Conservation (phyloP, 2,888 invertebrate species). For the Tetanocera ferruginea region DNA sequence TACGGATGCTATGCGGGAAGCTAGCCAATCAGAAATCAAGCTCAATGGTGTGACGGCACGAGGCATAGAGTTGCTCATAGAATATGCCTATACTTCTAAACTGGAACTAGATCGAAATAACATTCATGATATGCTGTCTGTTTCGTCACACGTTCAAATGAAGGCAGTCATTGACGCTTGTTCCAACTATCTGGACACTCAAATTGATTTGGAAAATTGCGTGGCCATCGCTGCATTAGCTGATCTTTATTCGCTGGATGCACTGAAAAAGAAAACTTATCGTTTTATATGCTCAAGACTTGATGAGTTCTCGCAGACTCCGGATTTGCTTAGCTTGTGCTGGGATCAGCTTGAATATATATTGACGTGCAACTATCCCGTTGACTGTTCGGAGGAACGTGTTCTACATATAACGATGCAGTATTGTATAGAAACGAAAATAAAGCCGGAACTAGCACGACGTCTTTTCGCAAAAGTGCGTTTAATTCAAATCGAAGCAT, state of each 20-base stretch:
- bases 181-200: conserved; percentile 76
- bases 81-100: conserved; percentile 79
- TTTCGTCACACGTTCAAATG: conserved; percentile 78
- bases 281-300: conserved; percentile 77
- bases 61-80: conserved; percentile 76
- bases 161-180: conserved; percentile 78
- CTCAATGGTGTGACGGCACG: conserved; percentile 77
- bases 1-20: conserved; percentile 78
- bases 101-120: conserved; percentile 72
- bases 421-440: conserved; percentile 70
- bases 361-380: conserved; percentile 77
- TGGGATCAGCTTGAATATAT: conserved; percentile 75
- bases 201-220: conserved; percentile 79
- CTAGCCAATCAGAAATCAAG: conserved; percentile 75
- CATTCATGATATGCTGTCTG: conserved; percentile 78
- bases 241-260: conserved; percentile 76
- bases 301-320: conserved; percentile 73
- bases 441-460: conserved; percentile 49
- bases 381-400: conserved; percentile 77
- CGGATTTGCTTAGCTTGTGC: conserved; percentile 75
- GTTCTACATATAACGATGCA: conserved; percentile 74
- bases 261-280: conserved; percentile 74
- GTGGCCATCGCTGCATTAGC: conserved; percentile 79
- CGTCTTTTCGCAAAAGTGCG: conserved; percentile 58
- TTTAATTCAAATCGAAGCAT: conserved; percentile 57